Evolutionary conservation across 1,140 invertebrate species (phyloP).

Genomic region (Melanaphis sacchari): DNA sequence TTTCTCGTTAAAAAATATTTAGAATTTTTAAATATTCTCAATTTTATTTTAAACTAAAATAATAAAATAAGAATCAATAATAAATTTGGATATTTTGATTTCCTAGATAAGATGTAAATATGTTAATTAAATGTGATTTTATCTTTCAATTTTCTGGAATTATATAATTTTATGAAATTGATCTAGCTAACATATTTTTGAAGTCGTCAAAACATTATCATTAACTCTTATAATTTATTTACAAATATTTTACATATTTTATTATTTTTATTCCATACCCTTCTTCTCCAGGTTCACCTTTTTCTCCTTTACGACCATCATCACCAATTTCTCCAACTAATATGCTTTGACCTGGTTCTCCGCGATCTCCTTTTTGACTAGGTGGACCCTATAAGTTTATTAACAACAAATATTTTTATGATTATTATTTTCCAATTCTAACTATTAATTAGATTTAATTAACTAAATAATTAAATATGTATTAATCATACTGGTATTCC

Average conservation of each 20-base stretch:
- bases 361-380: slow-evolving; percentile 62
- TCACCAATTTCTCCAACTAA: slow-evolving; percentile 61
- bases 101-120: neutral
- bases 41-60: too few species aligned
- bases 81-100: too few species aligned
- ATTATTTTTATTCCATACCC: slow-evolving; percentile 59
- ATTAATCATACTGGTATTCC: slow-evolving; percentile 62
- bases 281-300: slow-evolving; percentile 62
- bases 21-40: neutral
- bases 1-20: neutral
- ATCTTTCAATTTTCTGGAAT: neutral
- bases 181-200: neutral
- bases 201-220: neutral
- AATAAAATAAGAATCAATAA: too few species aligned
- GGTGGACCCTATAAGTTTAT: slow-evolving; percentile 60
- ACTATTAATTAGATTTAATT: neutral
- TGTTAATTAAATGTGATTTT: neutral
- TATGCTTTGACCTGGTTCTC: slow-evolving; percentile 62
- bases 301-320: slow-evolving; percentile 60
- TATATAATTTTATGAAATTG: neutral
- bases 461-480: neutral
- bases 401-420: neutral
- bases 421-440: neutral
- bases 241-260: neutral
- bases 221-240: neutral